Evolutionary conservation across 2,797 vertebrate species (phyloP).

Genomic region (Anguilla megastoma): DNA sequence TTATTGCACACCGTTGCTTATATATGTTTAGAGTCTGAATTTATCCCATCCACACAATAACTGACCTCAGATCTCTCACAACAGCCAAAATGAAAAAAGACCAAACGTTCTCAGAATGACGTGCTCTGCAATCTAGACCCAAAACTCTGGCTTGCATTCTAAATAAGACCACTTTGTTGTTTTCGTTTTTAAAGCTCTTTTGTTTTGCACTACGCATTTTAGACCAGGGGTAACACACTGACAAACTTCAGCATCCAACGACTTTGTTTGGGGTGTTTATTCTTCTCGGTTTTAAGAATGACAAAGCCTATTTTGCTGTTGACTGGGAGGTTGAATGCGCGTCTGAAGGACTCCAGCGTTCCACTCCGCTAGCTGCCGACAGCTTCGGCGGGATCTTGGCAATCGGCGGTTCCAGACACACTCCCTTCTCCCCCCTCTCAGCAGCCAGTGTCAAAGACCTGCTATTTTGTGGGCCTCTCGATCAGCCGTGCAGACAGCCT

Average conservation of each 20-base stretch:
- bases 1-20: neutral
- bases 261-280: slow-evolving; percentile 33
- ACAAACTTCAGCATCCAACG: neutral
- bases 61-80: neutral
- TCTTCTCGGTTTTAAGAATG: slow-evolving; percentile 48
- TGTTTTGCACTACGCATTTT: neutral
- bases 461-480: slow-evolving; percentile 66
- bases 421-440: slow-evolving; percentile 62
- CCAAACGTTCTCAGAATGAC: neutral
- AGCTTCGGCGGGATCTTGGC: slow-evolving; percentile 66
- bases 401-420: slow-evolving; percentile 66
- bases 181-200: neutral
- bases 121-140: neutral
- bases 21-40: neutral
- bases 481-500: slow-evolving; percentile 41
- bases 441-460: slow-evolving; percentile 69
- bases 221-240: neutral
- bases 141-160: neutral
- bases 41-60: neutral
- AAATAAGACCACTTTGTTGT: neutral
- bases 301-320: slow-evolving; percentile 48
- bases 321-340: neutral
- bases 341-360: slow-evolving; percentile 49
- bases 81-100: neutral
- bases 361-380: slow-evolving; percentile 65